Percentiles rank a stretch among this genome's conserved stretches.
phyloP scores from a whole-genome alignment of 2,797 vertebrate genomes.

The Manis javanica region DNA sequence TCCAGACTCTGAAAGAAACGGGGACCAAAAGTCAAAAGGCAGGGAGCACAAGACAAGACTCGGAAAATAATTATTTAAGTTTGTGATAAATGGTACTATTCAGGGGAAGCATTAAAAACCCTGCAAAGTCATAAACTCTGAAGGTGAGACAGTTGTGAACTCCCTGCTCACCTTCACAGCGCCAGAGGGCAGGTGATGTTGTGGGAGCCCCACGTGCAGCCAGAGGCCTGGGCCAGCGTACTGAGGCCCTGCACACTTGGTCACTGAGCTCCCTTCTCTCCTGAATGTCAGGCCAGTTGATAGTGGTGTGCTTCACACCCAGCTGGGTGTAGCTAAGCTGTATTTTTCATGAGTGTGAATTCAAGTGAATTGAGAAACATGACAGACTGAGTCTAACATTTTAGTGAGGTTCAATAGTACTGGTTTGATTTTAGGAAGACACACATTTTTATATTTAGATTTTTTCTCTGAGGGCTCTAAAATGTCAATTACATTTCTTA shows the following conservation, averaged over 20 bases:
- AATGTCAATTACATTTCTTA: not conserved
- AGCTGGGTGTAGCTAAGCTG: not conserved
- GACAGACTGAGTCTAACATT: not conserved
- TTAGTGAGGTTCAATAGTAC: not conserved
- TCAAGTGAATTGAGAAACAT: constrained; percentile 45
- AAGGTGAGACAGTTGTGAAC: not conserved
- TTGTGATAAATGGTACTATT: not conserved
- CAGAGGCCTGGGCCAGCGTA: fast-evolving
- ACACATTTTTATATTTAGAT: constrained; percentile 24
- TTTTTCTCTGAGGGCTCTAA: not conserved
- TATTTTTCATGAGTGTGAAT: not conserved
- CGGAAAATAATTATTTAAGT: not conserved
- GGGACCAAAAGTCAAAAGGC: not conserved
- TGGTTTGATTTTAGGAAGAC: constrained; percentile 49
- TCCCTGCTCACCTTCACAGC: not conserved
- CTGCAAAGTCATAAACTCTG: not conserved
- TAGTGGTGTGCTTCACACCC: not conserved
- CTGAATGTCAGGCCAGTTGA: not conserved
- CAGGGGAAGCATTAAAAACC: not conserved
- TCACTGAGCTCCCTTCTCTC: not conserved
- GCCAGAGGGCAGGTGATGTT: not conserved
- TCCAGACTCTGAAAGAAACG: constrained; percentile 22
- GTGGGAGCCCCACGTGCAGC: fast-evolving
- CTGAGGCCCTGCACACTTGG: too few species aligned
- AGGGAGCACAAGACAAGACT: not conserved